A percentile compares a stretch with the other conserved stretches of the same genome.
phyloP scores from a whole-genome alignment of 2,888 invertebrate species.

The Euplagia quadripunctaria region DNA sequence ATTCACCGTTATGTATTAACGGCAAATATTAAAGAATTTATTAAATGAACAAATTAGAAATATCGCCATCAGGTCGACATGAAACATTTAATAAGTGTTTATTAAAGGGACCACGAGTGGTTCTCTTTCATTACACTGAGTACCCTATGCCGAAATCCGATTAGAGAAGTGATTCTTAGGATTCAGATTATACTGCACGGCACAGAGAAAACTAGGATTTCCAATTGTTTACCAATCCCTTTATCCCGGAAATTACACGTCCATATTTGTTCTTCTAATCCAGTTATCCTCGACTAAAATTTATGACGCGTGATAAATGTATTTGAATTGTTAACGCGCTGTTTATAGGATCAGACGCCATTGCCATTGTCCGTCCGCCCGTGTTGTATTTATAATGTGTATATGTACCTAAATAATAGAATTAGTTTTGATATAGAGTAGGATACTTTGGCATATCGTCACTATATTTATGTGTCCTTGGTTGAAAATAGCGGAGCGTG shows the following conservation, averaged over 20 bases:
- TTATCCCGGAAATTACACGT: slow-evolving; percentile 35
- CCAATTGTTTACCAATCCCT: slow-evolving; percentile 24
- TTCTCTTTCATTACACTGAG: slow-evolving; percentile 14
- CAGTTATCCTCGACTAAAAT: slow-evolving; percentile 29
- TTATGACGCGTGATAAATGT: slow-evolving; percentile 32
- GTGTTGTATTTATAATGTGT: slow-evolving; percentile 32
- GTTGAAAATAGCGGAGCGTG: slow-evolving; percentile 28
- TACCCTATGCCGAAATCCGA: not conserved
- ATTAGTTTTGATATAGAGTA: slow-evolving; percentile 33
- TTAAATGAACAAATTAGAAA: slow-evolving; percentile 44
- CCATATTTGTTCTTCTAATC: slow-evolving; percentile 33
- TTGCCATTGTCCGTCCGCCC: slow-evolving; percentile 19
- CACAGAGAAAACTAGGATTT: slow-evolving; percentile 29
- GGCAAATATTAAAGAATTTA: slow-evolving; percentile 25
- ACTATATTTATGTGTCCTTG: slow-evolving; percentile 5
- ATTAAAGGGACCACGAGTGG: slow-evolving; percentile 49
- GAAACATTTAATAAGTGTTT: slow-evolving; percentile 48
- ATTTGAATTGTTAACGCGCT: slow-evolving; percentile 36
- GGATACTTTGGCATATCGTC: slow-evolving; percentile 13
- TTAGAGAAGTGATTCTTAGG: slow-evolving; percentile 11
- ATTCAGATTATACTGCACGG: slow-evolving; percentile 15
- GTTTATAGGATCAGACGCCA: slow-evolving; percentile 10
- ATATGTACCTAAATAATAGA: slow-evolving; percentile 28
- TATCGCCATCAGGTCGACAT: slow-evolving; percentile 29
- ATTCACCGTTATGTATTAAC: not conserved